Percentiles rank a stretch among this genome's conserved stretches.
Conservation (phyloP, 1,140 invertebrate genomes). For the Neoseiulus cucumeris region DNA sequence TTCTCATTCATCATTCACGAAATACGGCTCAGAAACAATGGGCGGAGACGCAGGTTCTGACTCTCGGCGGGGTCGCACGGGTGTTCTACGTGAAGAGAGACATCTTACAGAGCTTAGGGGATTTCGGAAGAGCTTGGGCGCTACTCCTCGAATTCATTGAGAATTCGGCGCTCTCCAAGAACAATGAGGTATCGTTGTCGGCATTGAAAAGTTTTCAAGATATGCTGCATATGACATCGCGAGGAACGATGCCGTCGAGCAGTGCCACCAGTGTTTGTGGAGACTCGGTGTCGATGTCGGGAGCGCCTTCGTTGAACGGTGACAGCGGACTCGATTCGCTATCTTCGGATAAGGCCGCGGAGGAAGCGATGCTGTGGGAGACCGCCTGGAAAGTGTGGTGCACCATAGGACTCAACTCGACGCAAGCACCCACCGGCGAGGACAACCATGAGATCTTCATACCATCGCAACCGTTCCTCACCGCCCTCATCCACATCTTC, state of each 20-base stretch:
- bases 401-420: conserved; percentile 56
- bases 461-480: conserved; percentile 74
- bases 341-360: background rate
- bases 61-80: conserved; percentile 47
- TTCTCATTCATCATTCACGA: conserved; percentile 91
- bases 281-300: background rate
- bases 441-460: conserved; percentile 44
- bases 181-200: conserved; percentile 83
- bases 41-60: conserved; percentile 84
- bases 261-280: background rate
- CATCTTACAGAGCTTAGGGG: conserved; percentile 51
- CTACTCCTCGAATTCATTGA: conserved; percentile 80
- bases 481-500: conserved; percentile 79
- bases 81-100: conserved; percentile 76
- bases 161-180: conserved; percentile 66
- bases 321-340: conserved; percentile 6
- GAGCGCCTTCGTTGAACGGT: background rate
- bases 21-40: conserved; percentile 99
- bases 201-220: conserved; percentile 89
- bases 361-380: conserved; percentile 37
- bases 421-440: conserved; percentile 39
- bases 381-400: conserved; percentile 66
- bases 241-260: background rate
- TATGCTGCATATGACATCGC: conserved; percentile 41
- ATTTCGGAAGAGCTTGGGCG: conserved; percentile 80